phyloP scores from a whole-genome alignment of 2,888 invertebrate genomes.

The Toxonevra muliebris region DNA sequence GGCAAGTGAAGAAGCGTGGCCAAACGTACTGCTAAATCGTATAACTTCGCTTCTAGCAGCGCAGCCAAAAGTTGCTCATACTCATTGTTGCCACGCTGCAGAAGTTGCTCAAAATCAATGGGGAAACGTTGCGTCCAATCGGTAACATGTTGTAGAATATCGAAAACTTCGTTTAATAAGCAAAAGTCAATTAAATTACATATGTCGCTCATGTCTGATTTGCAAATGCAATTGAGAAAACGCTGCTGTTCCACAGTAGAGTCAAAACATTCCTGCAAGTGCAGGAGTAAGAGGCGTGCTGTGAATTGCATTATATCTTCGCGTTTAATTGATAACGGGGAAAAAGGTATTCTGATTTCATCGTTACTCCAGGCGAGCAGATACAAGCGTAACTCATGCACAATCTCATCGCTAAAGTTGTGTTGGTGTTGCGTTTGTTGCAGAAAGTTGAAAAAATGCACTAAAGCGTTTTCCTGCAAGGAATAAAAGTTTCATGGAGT shows the following conservation, averaged over 20 bases:
- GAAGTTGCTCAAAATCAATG: constrained; percentile 53
- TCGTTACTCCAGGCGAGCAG: constrained; percentile 59
- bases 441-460: constrained; percentile 70
- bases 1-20: constrained; percentile 65
- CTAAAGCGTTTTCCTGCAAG: constrained; percentile 73
- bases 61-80: constrained; percentile 66
- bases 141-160: constrained; percentile 65
- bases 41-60: constrained; percentile 65
- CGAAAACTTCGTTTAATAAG: constrained; percentile 66
- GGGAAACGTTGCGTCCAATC: constrained; percentile 39
- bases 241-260: constrained; percentile 73
- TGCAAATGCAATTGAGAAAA: constrained; percentile 70
- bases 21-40: constrained; percentile 67
- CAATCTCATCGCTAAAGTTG: constrained; percentile 66
- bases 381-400: constrained; percentile 62
- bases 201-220: constrained; percentile 70
- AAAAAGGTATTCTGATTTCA: constrained; percentile 55
- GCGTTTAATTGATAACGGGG: constrained; percentile 54
- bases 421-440: constrained; percentile 66
- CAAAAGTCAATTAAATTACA: constrained; percentile 65
- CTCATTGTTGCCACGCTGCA: constrained; percentile 53
- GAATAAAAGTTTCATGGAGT: too few relatives aligned
- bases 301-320: constrained; percentile 68
- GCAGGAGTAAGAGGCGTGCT: constrained; percentile 70
- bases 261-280: constrained; percentile 71